Percentiles rank a stretch among this genome's conserved stretches.
Evolutionary conservation across 2,888 invertebrate genomes (phyloP).

Genomic region (Coleophora flavipennella): DNA sequence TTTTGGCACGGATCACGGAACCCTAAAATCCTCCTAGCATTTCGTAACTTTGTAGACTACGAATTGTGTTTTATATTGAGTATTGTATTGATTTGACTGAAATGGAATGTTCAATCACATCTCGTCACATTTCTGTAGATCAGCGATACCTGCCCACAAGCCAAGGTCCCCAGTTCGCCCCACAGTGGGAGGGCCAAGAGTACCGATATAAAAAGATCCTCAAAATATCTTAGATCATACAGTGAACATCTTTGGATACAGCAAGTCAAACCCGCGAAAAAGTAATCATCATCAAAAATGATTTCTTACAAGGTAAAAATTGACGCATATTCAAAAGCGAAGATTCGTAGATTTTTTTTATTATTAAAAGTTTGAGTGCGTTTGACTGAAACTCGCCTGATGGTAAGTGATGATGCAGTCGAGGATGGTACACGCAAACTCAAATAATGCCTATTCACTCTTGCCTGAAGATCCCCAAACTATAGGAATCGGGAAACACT

Average conservation of each 20-base stretch:
- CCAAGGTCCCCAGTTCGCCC: conserved; percentile 22
- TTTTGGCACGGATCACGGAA: too few species aligned
- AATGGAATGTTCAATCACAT: conserved; percentile 6
- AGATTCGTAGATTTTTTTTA: too few species aligned
- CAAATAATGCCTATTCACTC: too few species aligned
- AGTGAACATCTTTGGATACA: conserved; percentile 16
- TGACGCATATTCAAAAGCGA: too few species aligned
- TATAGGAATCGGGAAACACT: too few species aligned
- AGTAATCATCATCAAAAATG: conserved; percentile 9
- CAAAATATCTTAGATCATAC: conserved; percentile 30
- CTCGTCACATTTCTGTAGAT: conserved; percentile 9
- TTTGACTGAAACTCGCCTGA: too few species aligned
- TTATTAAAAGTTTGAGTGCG: too few species aligned
- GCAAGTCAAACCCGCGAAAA: neutral
- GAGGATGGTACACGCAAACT: too few species aligned
- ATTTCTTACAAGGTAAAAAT: conserved; percentile 26
- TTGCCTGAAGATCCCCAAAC: too few species aligned
- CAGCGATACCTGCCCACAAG: conserved; percentile 21
- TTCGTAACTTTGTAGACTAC: neutral
- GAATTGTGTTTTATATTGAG: neutral
- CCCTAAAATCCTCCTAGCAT: too few species aligned
- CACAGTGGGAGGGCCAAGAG: conserved; percentile 25
- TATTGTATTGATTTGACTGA: conserved; percentile 2
- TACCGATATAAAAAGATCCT: conserved; percentile 35
- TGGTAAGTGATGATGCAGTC: too few species aligned